Conservation (phyloP, 2,888 invertebrate genomes). For the Lepas anatifera region DNA sequence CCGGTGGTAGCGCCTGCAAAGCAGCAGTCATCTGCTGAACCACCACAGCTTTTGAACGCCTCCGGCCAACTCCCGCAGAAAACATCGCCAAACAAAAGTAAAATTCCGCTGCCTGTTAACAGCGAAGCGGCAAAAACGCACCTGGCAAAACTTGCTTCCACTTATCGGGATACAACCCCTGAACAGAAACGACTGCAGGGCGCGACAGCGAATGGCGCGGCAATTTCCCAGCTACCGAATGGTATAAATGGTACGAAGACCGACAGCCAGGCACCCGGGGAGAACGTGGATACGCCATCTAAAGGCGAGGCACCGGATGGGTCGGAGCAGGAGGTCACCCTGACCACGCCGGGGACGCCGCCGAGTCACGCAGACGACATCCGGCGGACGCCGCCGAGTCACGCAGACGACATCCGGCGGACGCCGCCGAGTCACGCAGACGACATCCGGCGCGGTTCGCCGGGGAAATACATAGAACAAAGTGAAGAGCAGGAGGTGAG, state of each 20-base stretch:
- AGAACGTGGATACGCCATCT: not conserved
- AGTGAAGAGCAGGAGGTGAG: not conserved
- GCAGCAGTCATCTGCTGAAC: too few relatives aligned
- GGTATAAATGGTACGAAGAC: too few relatives aligned
- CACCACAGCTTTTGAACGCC: too few relatives aligned
- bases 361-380: not conserved
- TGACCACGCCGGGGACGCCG: not conserved
- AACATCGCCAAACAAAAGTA: too few relatives aligned
- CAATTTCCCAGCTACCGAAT: too few relatives aligned
- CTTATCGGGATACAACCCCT: too few relatives aligned
- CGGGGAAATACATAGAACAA: not conserved
- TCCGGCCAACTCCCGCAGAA: too few relatives aligned
- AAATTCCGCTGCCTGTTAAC: too few relatives aligned
- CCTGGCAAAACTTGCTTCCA: too few relatives aligned
- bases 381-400: not conserved
- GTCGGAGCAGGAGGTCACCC: not conserved
- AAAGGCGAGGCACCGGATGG: not conserved
- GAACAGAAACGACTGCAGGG: too few relatives aligned
- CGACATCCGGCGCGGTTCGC: not conserved
- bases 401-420: not conserved
- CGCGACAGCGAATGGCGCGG: too few relatives aligned
- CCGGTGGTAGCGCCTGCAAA: not conserved
- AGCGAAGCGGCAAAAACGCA: too few relatives aligned
- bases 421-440: not conserved
- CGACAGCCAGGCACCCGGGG: not conserved